Percentiles rank a stretch among this genome's conserved stretches.
These are phyloP conservation scores for Lasiommata megera DNA, from an alignment of 2,888 invertebrate genomes.

Conservation along the genomic window DNA sequence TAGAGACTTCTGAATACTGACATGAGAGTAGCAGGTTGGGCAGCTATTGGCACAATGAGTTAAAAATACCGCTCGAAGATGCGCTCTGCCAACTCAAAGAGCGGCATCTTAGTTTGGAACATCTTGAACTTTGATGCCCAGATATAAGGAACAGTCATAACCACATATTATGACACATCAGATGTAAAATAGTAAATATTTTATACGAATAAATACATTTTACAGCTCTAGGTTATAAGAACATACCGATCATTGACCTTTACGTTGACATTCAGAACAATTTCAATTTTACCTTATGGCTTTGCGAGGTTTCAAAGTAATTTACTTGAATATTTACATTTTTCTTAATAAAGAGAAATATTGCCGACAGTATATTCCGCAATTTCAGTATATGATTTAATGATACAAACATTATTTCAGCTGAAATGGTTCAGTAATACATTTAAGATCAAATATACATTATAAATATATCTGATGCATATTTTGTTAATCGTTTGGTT, in stretches of 20 bases:
- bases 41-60: constrained; percentile 77
- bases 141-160: constrained; percentile 42
- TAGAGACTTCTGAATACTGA: constrained; percentile 59
- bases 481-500: not conserved
- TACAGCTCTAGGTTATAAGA: constrained; percentile 29
- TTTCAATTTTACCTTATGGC: constrained; percentile 17
- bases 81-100: constrained; percentile 76
- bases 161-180: constrained; percentile 15
- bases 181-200: constrained; percentile 15
- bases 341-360: not conserved
- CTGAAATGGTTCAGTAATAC: too few relatives aligned
- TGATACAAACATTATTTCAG: too few relatives aligned
- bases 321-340: not conserved
- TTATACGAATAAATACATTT: constrained; percentile 15
- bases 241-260: constrained; percentile 37
- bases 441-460: too few relatives aligned
- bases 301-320: constrained; percentile 17
- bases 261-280: constrained; percentile 33
- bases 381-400: too few relatives aligned
- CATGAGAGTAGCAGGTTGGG: constrained; percentile 69
- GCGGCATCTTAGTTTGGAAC: constrained; percentile 61
- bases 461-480: not conserved
- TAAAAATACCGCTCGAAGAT: constrained; percentile 80
- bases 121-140: constrained; percentile 71
- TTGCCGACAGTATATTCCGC: too few relatives aligned